These are phyloP conservation scores for Cerceris ruficornis DNA, from an alignment of 2,888 invertebrate species.

Conservation along the genomic window DNA sequence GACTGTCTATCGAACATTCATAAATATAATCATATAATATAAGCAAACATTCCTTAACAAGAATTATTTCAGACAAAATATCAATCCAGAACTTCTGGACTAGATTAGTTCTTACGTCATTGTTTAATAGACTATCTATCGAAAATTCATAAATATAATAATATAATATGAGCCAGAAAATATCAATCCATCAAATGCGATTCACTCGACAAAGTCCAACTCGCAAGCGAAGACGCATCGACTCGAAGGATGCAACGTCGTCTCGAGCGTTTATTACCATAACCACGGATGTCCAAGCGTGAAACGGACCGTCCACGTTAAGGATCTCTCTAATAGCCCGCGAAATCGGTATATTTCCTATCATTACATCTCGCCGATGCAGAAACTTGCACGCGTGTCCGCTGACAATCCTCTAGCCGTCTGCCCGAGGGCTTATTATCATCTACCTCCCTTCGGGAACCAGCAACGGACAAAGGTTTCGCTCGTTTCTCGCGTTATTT, in stretches of 20 bases:
- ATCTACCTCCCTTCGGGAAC: slow-evolving; percentile 20
- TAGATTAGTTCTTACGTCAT: too few species aligned
- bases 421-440: slow-evolving; percentile 29
- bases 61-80: too few species aligned
- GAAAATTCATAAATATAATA: too few species aligned
- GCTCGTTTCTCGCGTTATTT: background rate
- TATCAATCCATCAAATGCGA: too few species aligned
- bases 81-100: too few species aligned
- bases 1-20: too few species aligned
- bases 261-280: slow-evolving; percentile 57
- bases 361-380: slow-evolving; percentile 50
- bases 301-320: slow-evolving; percentile 67
- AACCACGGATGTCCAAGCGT: slow-evolving; percentile 65
- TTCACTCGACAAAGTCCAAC: too few species aligned
- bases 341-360: slow-evolving; percentile 67
- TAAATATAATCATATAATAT: too few species aligned
- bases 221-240: slow-evolving; percentile 8
- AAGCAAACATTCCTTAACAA: too few species aligned
- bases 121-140: too few species aligned
- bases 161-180: too few species aligned
- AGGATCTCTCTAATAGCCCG: slow-evolving; percentile 64
- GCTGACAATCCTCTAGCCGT: background rate
- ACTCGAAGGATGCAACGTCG: background rate
- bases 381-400: slow-evolving; percentile 5
- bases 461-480: slow-evolving; percentile 22